phyloP scores from a whole-genome alignment of 2,113 vertebrate species.

The Scomber scombrus region DNA sequence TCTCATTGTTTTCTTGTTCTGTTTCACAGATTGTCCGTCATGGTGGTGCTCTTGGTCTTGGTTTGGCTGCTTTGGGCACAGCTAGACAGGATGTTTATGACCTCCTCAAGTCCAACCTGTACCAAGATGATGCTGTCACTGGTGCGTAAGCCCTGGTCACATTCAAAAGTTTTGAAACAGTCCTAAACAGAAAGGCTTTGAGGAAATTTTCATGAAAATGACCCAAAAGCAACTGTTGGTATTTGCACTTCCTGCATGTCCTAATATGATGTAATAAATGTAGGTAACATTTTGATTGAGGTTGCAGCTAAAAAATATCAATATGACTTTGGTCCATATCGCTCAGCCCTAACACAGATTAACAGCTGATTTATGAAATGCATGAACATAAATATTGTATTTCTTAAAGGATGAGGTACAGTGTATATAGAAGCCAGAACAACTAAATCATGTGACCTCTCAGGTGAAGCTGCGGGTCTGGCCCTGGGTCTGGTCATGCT shows the following conservation, averaged over 20 bases:
- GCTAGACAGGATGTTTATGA: constrained; percentile 98
- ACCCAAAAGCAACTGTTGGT: too few relatives aligned
- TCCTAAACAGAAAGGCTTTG: not conserved
- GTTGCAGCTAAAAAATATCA: not conserved
- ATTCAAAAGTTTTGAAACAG: constrained; percentile 3
- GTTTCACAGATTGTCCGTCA: constrained; percentile 94
- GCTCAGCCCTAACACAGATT: too few relatives aligned
- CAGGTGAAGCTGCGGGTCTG: constrained; percentile 96
- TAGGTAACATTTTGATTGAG: not conserved
- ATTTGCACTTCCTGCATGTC: not conserved
- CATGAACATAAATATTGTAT: not conserved
- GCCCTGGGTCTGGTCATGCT: constrained; percentile 97
- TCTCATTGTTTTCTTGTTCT: constrained; percentile 33
- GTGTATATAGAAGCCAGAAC: not conserved
- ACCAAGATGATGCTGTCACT: constrained; percentile 99
- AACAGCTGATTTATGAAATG: not conserved
- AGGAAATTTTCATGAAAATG: too few relatives aligned
- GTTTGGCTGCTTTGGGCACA: constrained; percentile 96
- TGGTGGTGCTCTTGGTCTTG: constrained; percentile 94
- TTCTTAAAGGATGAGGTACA: not conserved
- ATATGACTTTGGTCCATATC: too few relatives aligned
- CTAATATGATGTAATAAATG: not conserved
- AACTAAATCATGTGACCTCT: not conserved
- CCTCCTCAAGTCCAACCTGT: constrained; percentile 97
- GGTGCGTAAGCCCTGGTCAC: constrained; percentile 78